phyloP scores from a whole-genome alignment of 2,888 invertebrate species.

The Nephrotoma appendiculata region DNA sequence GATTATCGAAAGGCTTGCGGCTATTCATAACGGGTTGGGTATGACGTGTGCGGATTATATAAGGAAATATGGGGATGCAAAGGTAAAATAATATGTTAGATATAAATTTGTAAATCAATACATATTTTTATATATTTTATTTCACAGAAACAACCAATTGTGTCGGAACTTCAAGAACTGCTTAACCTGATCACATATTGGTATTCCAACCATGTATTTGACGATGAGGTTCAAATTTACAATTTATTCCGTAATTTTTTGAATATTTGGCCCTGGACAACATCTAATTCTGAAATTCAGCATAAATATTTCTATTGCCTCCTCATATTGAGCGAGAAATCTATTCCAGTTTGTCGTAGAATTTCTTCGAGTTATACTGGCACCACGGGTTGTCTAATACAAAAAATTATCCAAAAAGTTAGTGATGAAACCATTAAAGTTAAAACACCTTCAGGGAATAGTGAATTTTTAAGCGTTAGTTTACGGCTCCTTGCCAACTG shows the following conservation, averaged over 20 bases:
- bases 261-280: conserved; percentile 27
- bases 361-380: conserved; percentile 18
- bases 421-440: conserved; percentile 22
- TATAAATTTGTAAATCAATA: not conserved
- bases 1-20: conserved; percentile 19
- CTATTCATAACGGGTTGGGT: conserved; percentile 19
- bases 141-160: conserved; percentile 17
- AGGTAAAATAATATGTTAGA: not conserved
- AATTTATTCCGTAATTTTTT: conserved; percentile 18
- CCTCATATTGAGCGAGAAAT: conserved; percentile 25
- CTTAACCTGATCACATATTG: conserved; percentile 23
- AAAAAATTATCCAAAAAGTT: conserved; percentile 21
- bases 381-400: conserved; percentile 23
- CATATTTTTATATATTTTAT: not conserved
- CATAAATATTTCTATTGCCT: conserved; percentile 18
- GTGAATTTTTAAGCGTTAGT: conserved; percentile 17
- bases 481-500: conserved; percentile 26
- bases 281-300: conserved; percentile 22
- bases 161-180: conserved; percentile 21
- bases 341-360: conserved; percentile 25
- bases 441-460: conserved; percentile 13
- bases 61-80: conserved; percentile 24
- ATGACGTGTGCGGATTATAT: conserved; percentile 22
- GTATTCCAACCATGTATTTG: conserved; percentile 21
- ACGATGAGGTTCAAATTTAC: conserved; percentile 17